Conservation (phyloP, 2,113 vertebrate species). For the Chionomys nivalis region DNA sequence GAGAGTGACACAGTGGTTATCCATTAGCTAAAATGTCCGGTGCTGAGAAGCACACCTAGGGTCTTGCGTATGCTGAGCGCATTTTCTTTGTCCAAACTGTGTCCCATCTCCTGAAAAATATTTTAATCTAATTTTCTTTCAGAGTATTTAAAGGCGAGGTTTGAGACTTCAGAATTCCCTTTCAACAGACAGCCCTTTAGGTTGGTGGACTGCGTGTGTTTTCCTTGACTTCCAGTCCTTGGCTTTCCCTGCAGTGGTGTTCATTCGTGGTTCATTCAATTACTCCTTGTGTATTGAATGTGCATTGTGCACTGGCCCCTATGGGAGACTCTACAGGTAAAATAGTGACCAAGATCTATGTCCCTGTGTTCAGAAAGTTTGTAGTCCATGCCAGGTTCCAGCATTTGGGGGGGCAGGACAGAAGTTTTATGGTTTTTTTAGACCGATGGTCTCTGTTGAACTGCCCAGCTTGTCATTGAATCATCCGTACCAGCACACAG, state of each 20-base stretch:
- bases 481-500: neutral
- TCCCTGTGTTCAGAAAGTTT: neutral
- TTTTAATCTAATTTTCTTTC: slow-evolving; percentile 42
- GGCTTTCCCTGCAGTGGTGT: neutral
- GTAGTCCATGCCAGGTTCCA: neutral
- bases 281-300: neutral
- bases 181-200: neutral
- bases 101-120: neutral
- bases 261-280: neutral
- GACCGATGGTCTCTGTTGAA: neutral
- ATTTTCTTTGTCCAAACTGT: neutral
- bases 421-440: neutral
- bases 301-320: neutral
- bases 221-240: neutral
- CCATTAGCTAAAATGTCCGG: neutral
- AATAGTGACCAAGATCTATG: neutral
- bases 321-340: neutral
- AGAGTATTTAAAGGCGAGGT: neutral
- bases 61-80: neutral
- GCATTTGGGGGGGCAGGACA: neutral
- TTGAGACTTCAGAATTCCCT: slow-evolving; percentile 40
- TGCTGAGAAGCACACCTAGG: neutral
- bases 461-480: neutral
- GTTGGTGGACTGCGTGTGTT: neutral
- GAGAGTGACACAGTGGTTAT: neutral